These are phyloP conservation scores for Platorchestia sp. DNA, from an alignment of 1,140 invertebrate species.

Conservation along the genomic window DNA sequence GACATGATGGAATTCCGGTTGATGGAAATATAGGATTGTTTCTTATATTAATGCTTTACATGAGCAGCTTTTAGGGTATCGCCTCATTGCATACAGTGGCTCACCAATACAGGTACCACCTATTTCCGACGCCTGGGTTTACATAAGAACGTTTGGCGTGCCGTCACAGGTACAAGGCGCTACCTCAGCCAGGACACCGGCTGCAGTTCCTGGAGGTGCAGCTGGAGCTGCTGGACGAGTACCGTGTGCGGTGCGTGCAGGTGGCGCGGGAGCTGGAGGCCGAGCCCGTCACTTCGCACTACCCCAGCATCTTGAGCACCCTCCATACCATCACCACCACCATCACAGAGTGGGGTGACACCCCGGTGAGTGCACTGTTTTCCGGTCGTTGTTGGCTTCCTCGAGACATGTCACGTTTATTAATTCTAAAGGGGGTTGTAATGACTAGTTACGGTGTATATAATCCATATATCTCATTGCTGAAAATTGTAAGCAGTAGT, in stretches of 20 bases:
- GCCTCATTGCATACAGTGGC: no score
- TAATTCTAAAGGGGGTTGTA: neutral
- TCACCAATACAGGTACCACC: no score
- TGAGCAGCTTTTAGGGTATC: no score
- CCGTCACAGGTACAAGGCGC: slow-evolving; percentile 78
- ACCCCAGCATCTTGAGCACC: slow-evolving; percentile 85
- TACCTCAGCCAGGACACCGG: slow-evolving; percentile 89
- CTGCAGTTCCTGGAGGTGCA: slow-evolving; percentile 91
- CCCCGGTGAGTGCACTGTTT: slow-evolving; percentile 76
- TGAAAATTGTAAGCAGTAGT: neutral
- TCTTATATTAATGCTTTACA: no score
- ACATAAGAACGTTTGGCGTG: neutral
- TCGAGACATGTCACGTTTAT: neutral
- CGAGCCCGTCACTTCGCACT: slow-evolving; percentile 76
- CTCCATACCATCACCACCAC: slow-evolving; percentile 84
- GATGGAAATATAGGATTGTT: no score
- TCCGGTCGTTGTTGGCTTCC: neutral
- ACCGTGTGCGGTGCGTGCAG: slow-evolving; percentile 84
- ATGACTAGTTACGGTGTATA: neutral
- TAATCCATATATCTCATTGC: neutral
- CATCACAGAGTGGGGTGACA: slow-evolving; percentile 88
- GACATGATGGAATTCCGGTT: no score
- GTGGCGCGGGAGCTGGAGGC: slow-evolving; percentile 77
- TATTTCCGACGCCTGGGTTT: no score
- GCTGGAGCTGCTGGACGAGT: slow-evolving; percentile 90